Evolutionary conservation across 2,797 vertebrate species (phyloP), one percentile per base, ranked within the genome.

Genomic region (Arctocebus calabarensis): DNA sequence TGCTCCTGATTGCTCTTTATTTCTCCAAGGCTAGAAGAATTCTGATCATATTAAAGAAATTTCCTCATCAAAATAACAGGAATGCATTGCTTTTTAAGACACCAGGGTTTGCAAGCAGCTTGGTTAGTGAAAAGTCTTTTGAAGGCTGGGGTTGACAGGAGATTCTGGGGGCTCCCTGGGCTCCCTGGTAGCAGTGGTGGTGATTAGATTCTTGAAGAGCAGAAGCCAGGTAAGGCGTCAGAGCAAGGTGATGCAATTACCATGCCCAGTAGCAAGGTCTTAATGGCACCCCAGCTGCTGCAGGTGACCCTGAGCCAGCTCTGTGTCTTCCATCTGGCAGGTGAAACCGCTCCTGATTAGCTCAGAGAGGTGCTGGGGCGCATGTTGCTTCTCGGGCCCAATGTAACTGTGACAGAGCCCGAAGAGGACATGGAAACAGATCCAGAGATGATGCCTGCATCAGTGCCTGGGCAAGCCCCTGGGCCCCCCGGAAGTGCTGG

Each of bases 11-110:
- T 40, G n/a, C 84, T 97, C 83, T 95, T 97, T 64, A 61, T 94
- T 96, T 97, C 84, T 84, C 70, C 88, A 94, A 79, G 95, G 94
- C 95, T 88, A 94, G 94, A 97, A 97, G 97, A 97, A 97, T 94
- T 93, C 62, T 78, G 85, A 94, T 78, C 92, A 89, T 43, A 84
- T 94, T 97, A 96, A 96, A 95, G 91, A 94, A 96, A 97, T 94
- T 86, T 86, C 88, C 96, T 88, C 96, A 91, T 97, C 94, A 97
- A 96, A 98, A 94, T 92, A 75, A 91, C 68, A 83, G 20, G 55
- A 34, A 27, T 84, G 12, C 6, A 22, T 48, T 90, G 29, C 4
- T 61, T 6, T 6, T n/a, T 59, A 40, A 88, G 29, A 88, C 19
- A 74, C 4, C 2, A 16, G 34, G 7, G 5, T 88, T 61, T 64